Conservation (phyloP, 2,113 vertebrate genomes). For the Galemys pyrenaicus region DNA sequence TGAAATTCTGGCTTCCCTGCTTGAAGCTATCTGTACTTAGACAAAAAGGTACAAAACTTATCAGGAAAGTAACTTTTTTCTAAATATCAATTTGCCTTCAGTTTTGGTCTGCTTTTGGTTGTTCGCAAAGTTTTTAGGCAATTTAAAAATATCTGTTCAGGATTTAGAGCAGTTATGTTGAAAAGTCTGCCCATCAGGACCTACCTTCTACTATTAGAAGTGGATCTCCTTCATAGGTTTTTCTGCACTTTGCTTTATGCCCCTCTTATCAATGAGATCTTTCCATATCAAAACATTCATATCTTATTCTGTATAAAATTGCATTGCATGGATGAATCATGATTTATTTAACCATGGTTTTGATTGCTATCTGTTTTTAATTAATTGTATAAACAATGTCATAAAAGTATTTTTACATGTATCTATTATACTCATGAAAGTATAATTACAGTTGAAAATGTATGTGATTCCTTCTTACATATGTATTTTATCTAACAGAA, state of each 20-base stretch:
- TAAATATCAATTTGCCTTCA: neutral
- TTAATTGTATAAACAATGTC: neutral
- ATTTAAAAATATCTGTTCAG: neutral
- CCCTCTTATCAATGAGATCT: neutral
- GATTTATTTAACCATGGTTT: slow-evolving; percentile 10
- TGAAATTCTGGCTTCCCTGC: neutral
- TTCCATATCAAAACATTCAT: neutral
- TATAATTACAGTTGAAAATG: neutral
- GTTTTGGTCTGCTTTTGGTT: neutral
- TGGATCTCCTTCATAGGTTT: neutral
- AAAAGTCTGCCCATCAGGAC: neutral
- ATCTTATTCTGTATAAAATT: neutral
- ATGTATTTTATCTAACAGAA: neutral
- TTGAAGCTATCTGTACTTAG: neutral
- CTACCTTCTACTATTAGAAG: neutral
- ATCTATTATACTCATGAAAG: neutral
- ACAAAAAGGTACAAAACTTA: neutral
- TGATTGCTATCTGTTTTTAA: neutral
- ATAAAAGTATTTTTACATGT: neutral
- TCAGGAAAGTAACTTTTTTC: neutral
- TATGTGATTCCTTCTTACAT: neutral
- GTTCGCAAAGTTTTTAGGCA: neutral
- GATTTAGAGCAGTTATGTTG: neutral
- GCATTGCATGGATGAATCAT: neutral
- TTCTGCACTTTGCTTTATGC: neutral